A percentile compares a stretch with the other conserved stretches of the same genome.
These are phyloP conservation scores for Agelaius phoeniceus DNA, from an alignment of 2,113 vertebrate species.

Conservation along the genomic window DNA sequence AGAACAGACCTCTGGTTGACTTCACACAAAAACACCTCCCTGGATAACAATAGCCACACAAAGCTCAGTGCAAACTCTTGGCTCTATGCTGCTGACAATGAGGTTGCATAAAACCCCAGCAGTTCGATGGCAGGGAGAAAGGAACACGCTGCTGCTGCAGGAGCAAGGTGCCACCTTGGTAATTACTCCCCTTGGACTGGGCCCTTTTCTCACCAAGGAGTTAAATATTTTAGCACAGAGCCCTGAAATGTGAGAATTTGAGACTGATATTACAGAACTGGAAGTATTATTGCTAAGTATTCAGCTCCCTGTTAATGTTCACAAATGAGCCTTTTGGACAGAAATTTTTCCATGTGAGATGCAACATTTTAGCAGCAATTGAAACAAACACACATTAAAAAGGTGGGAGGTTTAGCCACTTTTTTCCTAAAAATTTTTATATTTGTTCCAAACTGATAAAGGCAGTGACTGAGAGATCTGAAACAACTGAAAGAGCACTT, in stretches of 20 bases:
- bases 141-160: background rate
- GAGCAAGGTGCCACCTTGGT: background rate
- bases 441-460: background rate
- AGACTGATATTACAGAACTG: background rate
- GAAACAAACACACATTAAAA: background rate
- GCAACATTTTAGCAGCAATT: background rate
- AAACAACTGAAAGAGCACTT: background rate
- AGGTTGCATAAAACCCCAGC: background rate
- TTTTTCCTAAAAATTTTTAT: background rate
- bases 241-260: background rate
- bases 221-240: background rate
- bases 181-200: background rate
- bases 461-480: background rate
- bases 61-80: background rate
- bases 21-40: background rate
- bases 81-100: background rate
- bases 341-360: background rate
- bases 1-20: background rate
- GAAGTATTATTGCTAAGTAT: rapidly evolving
- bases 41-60: rapidly evolving
- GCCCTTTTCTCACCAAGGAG: background rate
- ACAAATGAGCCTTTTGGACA: background rate
- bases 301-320: background rate
- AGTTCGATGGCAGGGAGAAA: background rate
- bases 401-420: rapidly evolving